A percentile compares a stretch with the other conserved stretches of the same genome.
Evolutionary conservation across 2,113 vertebrate species (phyloP).

Genomic region (Callipepla californica): DNA sequence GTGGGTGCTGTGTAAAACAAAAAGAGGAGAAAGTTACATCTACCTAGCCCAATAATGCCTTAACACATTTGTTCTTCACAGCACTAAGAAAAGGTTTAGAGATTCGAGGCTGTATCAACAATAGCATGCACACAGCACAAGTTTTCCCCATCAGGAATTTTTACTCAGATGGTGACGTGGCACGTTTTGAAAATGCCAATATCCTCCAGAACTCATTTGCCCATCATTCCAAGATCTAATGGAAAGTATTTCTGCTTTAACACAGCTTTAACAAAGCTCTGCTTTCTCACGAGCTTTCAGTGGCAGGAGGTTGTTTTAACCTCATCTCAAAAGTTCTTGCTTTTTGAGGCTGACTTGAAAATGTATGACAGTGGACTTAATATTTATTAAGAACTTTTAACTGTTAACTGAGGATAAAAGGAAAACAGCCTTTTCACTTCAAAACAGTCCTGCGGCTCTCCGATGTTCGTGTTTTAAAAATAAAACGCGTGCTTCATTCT

Average conservation of each 20-base stretch:
- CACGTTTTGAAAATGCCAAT: not conserved
- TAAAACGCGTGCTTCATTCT: not conserved
- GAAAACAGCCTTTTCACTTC: not conserved
- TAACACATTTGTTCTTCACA: not conserved
- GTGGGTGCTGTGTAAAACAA: slow-evolving; percentile 79
- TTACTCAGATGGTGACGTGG: not conserved
- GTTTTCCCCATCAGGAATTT: not conserved
- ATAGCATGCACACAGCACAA: not conserved
- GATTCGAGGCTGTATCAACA: not conserved
- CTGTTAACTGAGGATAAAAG: not conserved
- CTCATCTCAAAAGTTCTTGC: not conserved
- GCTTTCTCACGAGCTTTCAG: not conserved
- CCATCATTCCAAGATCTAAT: not conserved
- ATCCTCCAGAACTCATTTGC: not conserved
- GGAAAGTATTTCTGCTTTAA: not conserved
- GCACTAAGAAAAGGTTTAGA: not conserved
- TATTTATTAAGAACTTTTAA: not conserved
- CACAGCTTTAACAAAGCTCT: no score
- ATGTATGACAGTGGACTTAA: not conserved
- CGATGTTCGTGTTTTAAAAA: not conserved
- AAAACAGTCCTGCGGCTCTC: not conserved
- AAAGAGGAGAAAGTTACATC: slow-evolving; percentile 23
- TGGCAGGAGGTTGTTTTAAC: not conserved
- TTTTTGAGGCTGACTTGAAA: slow-evolving; percentile 19
- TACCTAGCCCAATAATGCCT: not conserved